Conservation (phyloP, 2,888 invertebrate species). For the Idaea aversata region DNA sequence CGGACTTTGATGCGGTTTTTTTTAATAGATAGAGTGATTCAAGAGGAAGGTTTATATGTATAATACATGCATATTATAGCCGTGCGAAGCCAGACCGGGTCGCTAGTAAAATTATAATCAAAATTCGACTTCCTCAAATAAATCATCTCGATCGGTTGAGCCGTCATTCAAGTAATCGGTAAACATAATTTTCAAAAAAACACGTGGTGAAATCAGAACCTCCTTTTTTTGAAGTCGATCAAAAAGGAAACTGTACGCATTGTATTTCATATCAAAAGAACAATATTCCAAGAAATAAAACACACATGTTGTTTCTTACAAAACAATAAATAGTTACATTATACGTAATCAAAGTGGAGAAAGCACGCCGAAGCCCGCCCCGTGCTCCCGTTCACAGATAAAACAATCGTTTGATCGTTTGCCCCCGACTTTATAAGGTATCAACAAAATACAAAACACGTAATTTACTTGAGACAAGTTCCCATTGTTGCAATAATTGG, state of each 20-base stretch:
- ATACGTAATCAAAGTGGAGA: constrained; percentile 20
- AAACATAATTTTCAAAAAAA: too few species aligned
- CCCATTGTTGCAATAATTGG: constrained; percentile 58
- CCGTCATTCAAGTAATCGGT: too few species aligned
- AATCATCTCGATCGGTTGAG: too few species aligned
- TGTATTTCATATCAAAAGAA: background rate
- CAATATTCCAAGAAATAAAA: background rate
- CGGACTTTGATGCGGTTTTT: too few species aligned
- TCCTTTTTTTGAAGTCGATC: background rate
- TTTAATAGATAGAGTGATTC: too few species aligned
- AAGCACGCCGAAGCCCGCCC: constrained; percentile 18
- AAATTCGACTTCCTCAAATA: too few species aligned
- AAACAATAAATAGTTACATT: constrained; percentile 20
- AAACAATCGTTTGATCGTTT: constrained; percentile 35
- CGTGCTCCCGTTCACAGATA: constrained; percentile 23
- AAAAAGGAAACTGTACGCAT: background rate
- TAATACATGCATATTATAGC: too few species aligned
- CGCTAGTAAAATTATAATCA: too few species aligned
- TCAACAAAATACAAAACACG: constrained; percentile 38
- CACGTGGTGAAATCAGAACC: too few species aligned
- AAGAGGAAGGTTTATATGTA: too few species aligned
- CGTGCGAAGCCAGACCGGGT: too few species aligned
- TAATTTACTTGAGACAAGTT: constrained; percentile 66
- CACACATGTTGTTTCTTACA: constrained; percentile 4
- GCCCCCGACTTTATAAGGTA: constrained; percentile 54